Evolutionary conservation across 2,113 vertebrate species (phyloP).

Genomic region (Microtus oregoni): DNA sequence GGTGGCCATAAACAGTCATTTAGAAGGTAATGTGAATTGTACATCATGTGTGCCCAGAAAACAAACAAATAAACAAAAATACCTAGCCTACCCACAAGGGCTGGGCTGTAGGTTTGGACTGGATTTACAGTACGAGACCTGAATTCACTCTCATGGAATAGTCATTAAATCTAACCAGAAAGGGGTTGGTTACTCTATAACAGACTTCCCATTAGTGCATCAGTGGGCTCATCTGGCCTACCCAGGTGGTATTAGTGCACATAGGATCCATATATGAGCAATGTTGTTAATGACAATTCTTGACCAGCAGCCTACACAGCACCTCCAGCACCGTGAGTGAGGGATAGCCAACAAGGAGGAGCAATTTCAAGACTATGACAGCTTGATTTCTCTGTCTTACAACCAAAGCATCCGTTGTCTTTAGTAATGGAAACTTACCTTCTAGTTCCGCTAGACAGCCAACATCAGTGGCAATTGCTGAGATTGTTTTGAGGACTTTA

Average conservation of each 20-base stretch:
- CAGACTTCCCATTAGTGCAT: neutral
- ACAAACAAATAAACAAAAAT: neutral
- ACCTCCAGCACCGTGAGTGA: neutral
- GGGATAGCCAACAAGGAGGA: neutral
- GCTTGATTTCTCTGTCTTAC: neutral
- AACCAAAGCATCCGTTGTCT: neutral
- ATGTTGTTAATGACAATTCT: neutral
- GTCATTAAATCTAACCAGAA: neutral
- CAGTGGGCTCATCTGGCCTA: neutral
- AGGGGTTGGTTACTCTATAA: neutral
- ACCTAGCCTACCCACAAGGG: neutral
- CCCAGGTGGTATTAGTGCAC: neutral
- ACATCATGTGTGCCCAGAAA: neutral
- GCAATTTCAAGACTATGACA: neutral
- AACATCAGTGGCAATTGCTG: neutral
- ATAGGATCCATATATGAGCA: neutral
- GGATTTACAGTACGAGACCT: neutral
- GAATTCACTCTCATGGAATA: neutral
- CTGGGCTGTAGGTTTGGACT: neutral
- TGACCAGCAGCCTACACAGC: neutral
- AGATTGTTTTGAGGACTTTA: neutral
- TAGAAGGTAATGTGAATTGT: neutral
- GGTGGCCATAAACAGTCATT: neutral
- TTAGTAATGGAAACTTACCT: neutral
- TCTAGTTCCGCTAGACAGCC: neutral